phyloP scores from a whole-genome alignment of 2,888 invertebrate species.

The Andrena camellia region DNA sequence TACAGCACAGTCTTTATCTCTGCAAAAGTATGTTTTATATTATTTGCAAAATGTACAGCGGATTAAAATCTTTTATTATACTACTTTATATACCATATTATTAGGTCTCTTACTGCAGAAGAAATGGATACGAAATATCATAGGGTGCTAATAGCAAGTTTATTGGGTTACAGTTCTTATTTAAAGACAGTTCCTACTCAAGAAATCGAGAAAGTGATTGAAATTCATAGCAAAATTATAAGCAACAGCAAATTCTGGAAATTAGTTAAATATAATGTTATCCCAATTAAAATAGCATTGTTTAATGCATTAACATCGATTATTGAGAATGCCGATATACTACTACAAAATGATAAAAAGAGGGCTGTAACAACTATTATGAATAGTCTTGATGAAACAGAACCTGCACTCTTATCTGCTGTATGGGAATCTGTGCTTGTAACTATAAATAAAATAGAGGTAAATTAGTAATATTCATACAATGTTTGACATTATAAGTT shows the following conservation, averaged over 20 bases:
- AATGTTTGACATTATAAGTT: conserved; percentile 1
- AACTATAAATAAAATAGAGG: conserved; percentile 87
- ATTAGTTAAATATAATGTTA: conserved; percentile 87
- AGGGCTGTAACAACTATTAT: conserved; percentile 88
- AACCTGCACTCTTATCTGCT: conserved; percentile 88
- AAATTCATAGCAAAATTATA: conserved; percentile 87
- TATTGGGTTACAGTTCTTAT: conserved; percentile 89
- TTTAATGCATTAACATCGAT: conserved; percentile 88
- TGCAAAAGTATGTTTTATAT: conserved; percentile 84
- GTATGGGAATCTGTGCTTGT: conserved; percentile 92
- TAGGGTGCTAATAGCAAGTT: conserved; percentile 88
- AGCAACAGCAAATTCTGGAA: conserved; percentile 91
- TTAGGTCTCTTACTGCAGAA: conserved; percentile 87
- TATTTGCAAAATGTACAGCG: not conserved
- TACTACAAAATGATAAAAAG: conserved; percentile 87
- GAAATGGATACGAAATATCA: conserved; percentile 90
- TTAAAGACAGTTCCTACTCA: conserved; percentile 86
- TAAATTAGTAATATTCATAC: conserved; percentile 73
- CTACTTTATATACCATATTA: conserved; percentile 47
- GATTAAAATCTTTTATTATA: not conserved
- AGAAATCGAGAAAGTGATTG: conserved; percentile 86
- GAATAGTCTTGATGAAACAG: conserved; percentile 89
- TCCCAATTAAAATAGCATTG: conserved; percentile 88
- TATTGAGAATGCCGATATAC: conserved; percentile 87
- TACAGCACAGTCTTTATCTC: conserved; percentile 86